Evolutionary conservation across 2,797 vertebrate species (phyloP), one percentile per base, ranked within the genome.

Genomic region (Rhynchotus rufescens): DNA sequence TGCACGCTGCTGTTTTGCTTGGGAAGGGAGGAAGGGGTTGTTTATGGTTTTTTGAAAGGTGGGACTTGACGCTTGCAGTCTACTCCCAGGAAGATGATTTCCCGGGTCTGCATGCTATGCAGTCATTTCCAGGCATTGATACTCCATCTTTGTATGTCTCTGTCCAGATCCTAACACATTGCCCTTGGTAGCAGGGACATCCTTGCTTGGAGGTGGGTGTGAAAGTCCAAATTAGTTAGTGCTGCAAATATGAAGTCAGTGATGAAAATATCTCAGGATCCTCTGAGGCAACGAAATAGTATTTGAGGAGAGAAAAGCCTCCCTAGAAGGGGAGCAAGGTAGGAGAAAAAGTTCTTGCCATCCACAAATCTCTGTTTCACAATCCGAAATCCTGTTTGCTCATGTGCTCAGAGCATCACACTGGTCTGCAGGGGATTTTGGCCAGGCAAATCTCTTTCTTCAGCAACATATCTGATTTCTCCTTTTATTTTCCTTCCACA

Each of bases 11-110:
- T 59, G 66, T 42, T 38, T 57, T 26, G 5, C 60, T 80, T 76
- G 54, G 40, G 40, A 40, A 40, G 40, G 49, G 16, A 19, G 54
- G 30, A n/a, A n/a, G 30, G 30, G 54, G 10, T 12, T 16, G 22
- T 11, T 52, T 40, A 3, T 65, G 22, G 21, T 25, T 20, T 54
- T n/a, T 66, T 38, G 15, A 51, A 69, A 60, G 74, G 34, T 42
- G 71, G 78, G 49, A 61, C 36, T 62, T 8, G 2, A 30, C 54
- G 64, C 60, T 49, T 60, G 30, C 9, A 13, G 54, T 68, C 80
- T 68, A n/a, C 51, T 44, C 59, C 83, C 36, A 56, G 86, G 69
- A 34, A 86, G 86, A 77, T n/a, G n/a, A 68, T 68, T 89, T 84
- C 61, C 80, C 1, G 4, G 49, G 21, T 15, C 49, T 49, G 44